Percentiles rank a stretch among this genome's conserved stretches.
Evolutionary conservation across 2,888 invertebrate species (phyloP).

Genomic region (Ichneumoninae sp.): DNA sequence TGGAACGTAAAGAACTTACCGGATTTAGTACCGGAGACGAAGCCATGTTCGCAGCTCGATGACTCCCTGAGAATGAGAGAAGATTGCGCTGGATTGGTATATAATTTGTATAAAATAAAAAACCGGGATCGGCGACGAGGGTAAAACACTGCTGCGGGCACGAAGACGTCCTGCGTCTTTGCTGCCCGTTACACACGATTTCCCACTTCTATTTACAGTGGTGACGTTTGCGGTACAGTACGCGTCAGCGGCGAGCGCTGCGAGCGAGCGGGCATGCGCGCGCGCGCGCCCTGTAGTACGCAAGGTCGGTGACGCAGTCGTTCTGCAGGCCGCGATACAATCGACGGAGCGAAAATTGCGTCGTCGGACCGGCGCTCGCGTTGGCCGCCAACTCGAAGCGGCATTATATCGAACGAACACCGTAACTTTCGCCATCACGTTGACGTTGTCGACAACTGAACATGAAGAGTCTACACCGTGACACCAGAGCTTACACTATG

Average conservation of each 20-base stretch:
- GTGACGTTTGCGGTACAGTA: conserved; percentile 73
- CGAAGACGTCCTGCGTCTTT: conserved; percentile 67
- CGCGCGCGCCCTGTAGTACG: neutral
- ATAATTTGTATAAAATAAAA: neutral
- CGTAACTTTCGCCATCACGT: no score
- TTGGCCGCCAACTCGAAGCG: conserved; percentile 6
- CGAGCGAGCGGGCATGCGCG: neutral
- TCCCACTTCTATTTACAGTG: conserved; percentile 79
- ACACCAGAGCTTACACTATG: no score
- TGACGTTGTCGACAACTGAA: no score
- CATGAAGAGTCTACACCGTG: no score
- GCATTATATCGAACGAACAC: no score
- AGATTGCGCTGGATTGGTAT: neutral
- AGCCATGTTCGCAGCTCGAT: conserved; percentile 73
- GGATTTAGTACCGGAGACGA: conserved; percentile 79
- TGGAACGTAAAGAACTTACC: conserved; percentile 73
- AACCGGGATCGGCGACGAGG: neutral
- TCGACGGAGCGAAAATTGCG: conserved; percentile 9
- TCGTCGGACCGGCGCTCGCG: neutral
- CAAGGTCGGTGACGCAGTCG: neutral
- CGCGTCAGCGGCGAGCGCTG: conserved; percentile 6
- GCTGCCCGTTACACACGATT: conserved; percentile 58
- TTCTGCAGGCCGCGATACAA: neutral
- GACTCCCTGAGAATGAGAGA: neutral
- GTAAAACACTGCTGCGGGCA: conserved; percentile 57